Evolutionary conservation across 1,140 invertebrate species (phyloP).

Genomic region (Sinonovacula constricta): DNA sequence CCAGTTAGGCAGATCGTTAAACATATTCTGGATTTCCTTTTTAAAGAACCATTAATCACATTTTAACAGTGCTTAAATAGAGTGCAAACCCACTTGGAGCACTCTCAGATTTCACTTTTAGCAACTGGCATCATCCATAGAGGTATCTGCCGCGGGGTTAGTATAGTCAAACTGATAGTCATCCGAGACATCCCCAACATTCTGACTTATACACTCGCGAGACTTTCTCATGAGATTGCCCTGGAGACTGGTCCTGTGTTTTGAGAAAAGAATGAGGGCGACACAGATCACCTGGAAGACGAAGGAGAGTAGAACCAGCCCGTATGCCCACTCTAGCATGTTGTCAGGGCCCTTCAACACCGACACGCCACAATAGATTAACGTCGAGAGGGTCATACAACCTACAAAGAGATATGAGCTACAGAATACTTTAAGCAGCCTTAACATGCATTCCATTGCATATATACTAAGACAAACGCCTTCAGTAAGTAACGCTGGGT

Average conservation of each 20-base stretch:
- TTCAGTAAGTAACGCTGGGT: too few species aligned
- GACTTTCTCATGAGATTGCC: conserved; percentile 41
- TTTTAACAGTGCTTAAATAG: too few species aligned
- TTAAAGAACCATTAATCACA: too few species aligned
- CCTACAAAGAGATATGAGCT: conserved; percentile 51
- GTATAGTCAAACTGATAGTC: neutral
- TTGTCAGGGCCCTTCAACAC: neutral
- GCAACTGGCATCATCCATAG: neutral
- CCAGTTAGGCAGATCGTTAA: too few species aligned
- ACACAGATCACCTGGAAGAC: conserved; percentile 26
- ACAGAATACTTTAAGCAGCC: too few species aligned
- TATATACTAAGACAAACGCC: too few species aligned
- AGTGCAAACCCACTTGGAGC: too few species aligned
- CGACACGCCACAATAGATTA: conserved; percentile 19
- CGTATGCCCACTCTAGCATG: conserved; percentile 39
- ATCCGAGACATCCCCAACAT: neutral
- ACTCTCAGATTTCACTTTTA: too few species aligned
- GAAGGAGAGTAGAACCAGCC: conserved; percentile 22
- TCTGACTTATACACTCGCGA: neutral
- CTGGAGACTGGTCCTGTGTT: conserved; percentile 6
- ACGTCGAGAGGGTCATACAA: conserved; percentile 18
- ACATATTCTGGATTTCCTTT: too few species aligned
- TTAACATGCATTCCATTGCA: too few species aligned
- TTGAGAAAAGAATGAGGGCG: conserved; percentile 11
- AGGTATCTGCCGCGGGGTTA: neutral